phyloP scores from a whole-genome alignment of 1,140 invertebrate species.

The Danaus melanippus region DNA sequence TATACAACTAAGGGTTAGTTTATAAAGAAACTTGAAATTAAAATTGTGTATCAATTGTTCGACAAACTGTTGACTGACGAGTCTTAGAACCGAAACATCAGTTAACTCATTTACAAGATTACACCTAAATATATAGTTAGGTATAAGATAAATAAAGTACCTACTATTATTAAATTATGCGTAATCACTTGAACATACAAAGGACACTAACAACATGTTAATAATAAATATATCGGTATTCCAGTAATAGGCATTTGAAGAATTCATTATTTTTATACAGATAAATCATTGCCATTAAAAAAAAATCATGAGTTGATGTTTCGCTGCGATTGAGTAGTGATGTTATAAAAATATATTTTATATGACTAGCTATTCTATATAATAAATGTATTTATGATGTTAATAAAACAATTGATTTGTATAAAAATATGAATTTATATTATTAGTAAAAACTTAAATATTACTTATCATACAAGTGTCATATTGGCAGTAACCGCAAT shows the following conservation, averaged over 20 bases:
- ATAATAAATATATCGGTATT: conserved; percentile 42
- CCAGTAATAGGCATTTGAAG: conserved; percentile 27
- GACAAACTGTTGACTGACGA: conserved; percentile 36
- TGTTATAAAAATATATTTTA: not conserved
- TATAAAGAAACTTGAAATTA: conserved; percentile 38
- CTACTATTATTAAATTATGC: conserved; percentile 47
- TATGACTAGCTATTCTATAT: conserved; percentile 18
- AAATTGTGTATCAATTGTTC: conserved; percentile 63
- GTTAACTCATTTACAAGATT: conserved; percentile 37
- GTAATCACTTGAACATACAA: conserved; percentile 38
- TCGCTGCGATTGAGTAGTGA: conserved; percentile 5
- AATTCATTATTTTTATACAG: conserved; percentile 42
- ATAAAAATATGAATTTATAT: conserved; percentile 47
- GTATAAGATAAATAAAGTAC: conserved; percentile 49
- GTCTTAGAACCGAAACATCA: conserved; percentile 57
- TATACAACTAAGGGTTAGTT: conserved; percentile 42
- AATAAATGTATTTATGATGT: conserved; percentile 3
- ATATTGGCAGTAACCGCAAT: conserved; percentile 64
- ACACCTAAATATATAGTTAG: conserved; percentile 37
- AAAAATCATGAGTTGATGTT: conserved; percentile 11
- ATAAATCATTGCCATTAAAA: conserved; percentile 24
- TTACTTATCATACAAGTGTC: conserved; percentile 56
- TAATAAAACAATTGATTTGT: conserved; percentile 37
- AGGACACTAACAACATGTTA: conserved; percentile 37
- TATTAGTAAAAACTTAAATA: conserved; percentile 34